phyloP scores from a whole-genome alignment of 2,113 vertebrate genomes.

The Ivindomyrus marchei region DNA sequence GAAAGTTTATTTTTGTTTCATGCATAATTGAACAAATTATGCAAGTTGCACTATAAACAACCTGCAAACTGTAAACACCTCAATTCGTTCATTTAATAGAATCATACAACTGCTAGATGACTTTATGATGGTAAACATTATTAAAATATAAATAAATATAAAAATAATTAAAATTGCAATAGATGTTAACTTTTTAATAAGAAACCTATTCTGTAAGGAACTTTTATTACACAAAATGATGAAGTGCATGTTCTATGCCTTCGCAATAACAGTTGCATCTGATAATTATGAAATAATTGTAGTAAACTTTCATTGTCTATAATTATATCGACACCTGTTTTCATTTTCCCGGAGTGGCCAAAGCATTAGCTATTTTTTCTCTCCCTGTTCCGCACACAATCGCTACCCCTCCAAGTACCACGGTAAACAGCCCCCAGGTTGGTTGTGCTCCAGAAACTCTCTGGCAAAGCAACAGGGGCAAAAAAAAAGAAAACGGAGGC shows the following conservation, averaged over 20 bases:
- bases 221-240: background rate
- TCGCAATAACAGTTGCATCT: background rate
- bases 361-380: background rate
- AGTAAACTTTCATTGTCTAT: background rate
- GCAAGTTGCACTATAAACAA: background rate
- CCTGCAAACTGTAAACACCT: background rate
- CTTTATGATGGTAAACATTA: background rate
- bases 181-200: background rate
- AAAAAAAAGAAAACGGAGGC: background rate
- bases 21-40: background rate
- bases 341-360: background rate
- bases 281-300: background rate
- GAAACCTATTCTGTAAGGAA: background rate
- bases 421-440: background rate
- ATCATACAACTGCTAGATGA: background rate
- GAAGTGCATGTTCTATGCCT: background rate
- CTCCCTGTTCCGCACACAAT: background rate
- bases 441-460: conserved; percentile 1
- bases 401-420: background rate
- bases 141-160: background rate
- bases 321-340: background rate
- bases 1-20: background rate
- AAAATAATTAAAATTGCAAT: background rate
- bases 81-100: background rate
- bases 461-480: background rate